Conservation (phyloP, 37 sponge, comb jelly and placozoan genomes). For the Chondrilla cf. caribensis region DNA sequence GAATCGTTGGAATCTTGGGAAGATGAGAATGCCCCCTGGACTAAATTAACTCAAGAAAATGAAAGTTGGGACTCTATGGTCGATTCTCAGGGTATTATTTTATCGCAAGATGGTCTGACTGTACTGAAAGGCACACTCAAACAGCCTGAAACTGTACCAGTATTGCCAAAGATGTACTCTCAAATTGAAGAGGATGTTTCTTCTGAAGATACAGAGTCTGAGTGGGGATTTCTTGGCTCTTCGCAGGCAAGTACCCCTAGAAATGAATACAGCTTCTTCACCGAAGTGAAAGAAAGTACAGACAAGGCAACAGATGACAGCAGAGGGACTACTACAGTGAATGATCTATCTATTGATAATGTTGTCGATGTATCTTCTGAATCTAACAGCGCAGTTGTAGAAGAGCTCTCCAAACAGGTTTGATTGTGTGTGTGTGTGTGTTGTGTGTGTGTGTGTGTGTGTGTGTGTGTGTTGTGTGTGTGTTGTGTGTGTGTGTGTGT, state of each 20-base stretch:
- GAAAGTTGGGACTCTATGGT: conserved; percentile 26
- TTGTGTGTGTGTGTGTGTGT: background rate
- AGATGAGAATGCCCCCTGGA: background rate
- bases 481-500: background rate
- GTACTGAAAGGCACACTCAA: conserved; percentile 4
- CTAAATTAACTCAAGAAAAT: background rate
- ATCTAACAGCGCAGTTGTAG: background rate
- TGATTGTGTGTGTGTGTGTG: too few species aligned
- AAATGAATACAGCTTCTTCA: background rate
- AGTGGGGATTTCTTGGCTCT: conserved; percentile 8
- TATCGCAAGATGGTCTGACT: conserved; percentile 18
- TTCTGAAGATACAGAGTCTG: conserved; percentile 18
- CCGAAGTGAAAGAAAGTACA: background rate
- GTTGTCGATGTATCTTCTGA: background rate
- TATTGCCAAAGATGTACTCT: background rate
- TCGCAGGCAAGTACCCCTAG: conserved; percentile 6
- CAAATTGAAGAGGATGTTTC: background rate
- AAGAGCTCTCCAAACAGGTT: too few species aligned
- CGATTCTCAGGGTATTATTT: conserved; percentile 2
- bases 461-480: background rate
- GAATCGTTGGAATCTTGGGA: conserved; percentile 11
- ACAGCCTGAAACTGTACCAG: background rate
- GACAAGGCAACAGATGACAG: background rate
- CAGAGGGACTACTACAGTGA: background rate
- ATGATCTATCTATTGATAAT: background rate